Evolutionary conservation across 2,888 invertebrate species (phyloP).

Genomic region (Drosophila rubida): DNA sequence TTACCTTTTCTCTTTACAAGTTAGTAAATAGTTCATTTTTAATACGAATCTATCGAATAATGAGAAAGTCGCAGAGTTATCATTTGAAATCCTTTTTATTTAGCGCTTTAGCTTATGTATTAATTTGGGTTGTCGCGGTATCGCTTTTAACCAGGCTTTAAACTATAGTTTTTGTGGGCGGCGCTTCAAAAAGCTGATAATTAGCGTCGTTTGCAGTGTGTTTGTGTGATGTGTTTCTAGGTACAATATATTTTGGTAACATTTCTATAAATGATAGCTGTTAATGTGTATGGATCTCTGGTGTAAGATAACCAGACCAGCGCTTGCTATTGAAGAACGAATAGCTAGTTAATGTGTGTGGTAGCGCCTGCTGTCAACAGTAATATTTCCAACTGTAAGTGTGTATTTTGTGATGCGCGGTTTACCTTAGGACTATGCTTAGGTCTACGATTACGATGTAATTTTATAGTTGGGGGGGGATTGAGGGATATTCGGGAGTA

Average conservation of each 20-base stretch:
- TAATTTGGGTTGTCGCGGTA: slow-evolving; percentile 27
- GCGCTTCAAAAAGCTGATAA: slow-evolving; percentile 40
- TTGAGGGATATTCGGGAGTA: slow-evolving; percentile 9
- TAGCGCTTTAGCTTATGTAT: slow-evolving; percentile 46
- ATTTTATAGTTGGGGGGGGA: slow-evolving; percentile 38
- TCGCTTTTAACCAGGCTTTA: slow-evolving; percentile 33
- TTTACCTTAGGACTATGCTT: slow-evolving; percentile 68
- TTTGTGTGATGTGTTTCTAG: slow-evolving; percentile 46
- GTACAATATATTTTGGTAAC: slow-evolving; percentile 63
- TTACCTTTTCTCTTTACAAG: too few relatives aligned
- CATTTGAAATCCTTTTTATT: slow-evolving; percentile 67
- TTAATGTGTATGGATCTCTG: slow-evolving; percentile 6
- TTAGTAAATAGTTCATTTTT: too few relatives aligned
- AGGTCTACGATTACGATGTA: slow-evolving; percentile 66
- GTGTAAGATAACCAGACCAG: slow-evolving; percentile 8
- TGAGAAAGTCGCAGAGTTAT: slow-evolving; percentile 8
- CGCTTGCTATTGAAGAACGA: slow-evolving; percentile 45
- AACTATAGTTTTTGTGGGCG: slow-evolving; percentile 41
- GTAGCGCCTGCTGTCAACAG: slow-evolving; percentile 20
- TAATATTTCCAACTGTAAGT: slow-evolving; percentile 30
- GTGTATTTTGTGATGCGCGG: slow-evolving; percentile 33
- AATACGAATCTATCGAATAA: too few relatives aligned
- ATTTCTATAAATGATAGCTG: slow-evolving; percentile 48
- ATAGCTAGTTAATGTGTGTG: slow-evolving; percentile 35
- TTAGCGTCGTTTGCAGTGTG: slow-evolving; percentile 51